These are phyloP conservation scores for Limnephilus lunatus DNA, from an alignment of 2,888 invertebrate species.

Conservation along the genomic window DNA sequence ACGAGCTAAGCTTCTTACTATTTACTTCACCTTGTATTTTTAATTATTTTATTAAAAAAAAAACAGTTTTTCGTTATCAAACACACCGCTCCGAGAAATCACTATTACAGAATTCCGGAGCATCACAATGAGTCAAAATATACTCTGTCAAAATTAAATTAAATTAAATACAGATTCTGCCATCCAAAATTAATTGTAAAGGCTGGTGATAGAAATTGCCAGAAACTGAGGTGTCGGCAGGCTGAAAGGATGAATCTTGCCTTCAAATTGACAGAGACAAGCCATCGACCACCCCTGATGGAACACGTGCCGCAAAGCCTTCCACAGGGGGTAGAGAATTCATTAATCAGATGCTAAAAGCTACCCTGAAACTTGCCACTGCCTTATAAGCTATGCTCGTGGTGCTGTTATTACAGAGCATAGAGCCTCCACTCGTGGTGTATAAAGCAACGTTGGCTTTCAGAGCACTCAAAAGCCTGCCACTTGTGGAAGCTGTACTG, in stretches of 20 bases:
- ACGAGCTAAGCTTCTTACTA: too few relatives aligned
- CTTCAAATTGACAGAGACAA: slow-evolving; percentile 32
- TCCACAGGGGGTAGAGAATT: slow-evolving; percentile 25
- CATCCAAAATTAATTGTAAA: not conserved
- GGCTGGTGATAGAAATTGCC: not conserved
- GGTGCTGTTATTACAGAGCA: not conserved
- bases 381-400: slow-evolving; percentile 12
- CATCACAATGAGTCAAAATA: too few relatives aligned
- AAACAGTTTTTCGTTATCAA: too few relatives aligned
- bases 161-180: not conserved
- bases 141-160: too few relatives aligned
- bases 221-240: not conserved
- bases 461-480: not conserved
- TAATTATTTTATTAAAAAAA: too few relatives aligned
- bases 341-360: slow-evolving; percentile 47
- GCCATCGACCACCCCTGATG: slow-evolving; percentile 29
- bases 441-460: not conserved
- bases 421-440: not conserved
- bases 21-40: too few relatives aligned
- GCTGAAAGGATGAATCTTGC: not conserved
- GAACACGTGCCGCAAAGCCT: slow-evolving; percentile 37
- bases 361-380: not conserved
- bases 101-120: too few relatives aligned
- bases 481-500: not conserved
- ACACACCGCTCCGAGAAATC: too few relatives aligned